Evolutionary conservation across 2,113 vertebrate genomes (phyloP).

Genomic region (Cheilinus undulatus): DNA sequence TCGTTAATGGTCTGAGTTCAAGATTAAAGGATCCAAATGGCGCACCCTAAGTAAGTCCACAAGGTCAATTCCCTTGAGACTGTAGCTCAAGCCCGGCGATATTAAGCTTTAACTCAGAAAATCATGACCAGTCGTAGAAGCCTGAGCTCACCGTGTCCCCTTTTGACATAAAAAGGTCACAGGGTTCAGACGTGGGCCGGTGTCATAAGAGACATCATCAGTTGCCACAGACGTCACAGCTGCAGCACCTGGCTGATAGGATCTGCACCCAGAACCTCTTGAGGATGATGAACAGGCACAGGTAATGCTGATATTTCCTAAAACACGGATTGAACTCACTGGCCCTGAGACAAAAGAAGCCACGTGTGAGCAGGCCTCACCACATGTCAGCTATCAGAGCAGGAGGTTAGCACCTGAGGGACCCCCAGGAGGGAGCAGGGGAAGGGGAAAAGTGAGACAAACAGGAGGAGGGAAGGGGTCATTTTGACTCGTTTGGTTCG

Average conservation of each 20-base stretch:
- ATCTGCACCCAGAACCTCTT: conserved; percentile 33
- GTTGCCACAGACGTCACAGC: conserved; percentile 54
- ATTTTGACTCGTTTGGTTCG: conserved; percentile 54
- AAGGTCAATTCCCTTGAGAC: conserved; percentile 58
- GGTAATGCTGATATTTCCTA: conserved; percentile 47
- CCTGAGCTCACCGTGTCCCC: conserved; percentile 29
- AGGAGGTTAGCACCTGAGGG: conserved; percentile 58
- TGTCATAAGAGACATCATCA: conserved; percentile 49
- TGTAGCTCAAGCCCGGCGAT: conserved; percentile 51
- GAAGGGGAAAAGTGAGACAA: not conserved
- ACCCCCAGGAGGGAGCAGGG: conserved; percentile 21
- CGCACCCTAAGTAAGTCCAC: conserved; percentile 56
- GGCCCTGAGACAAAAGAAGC: conserved; percentile 61
- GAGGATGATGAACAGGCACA: conserved; percentile 52
- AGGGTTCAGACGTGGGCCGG: conserved; percentile 43
- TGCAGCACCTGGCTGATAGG: conserved; percentile 44
- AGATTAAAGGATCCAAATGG: conserved; percentile 72
- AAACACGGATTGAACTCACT: conserved; percentile 30
- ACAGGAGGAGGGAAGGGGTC: not conserved
- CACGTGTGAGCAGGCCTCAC: conserved; percentile 41
- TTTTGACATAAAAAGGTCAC: conserved; percentile 34
- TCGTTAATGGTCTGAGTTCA: conserved; percentile 73
- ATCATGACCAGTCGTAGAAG: conserved; percentile 51
- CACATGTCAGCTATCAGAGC: conserved; percentile 56
- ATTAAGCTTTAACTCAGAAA: conserved; percentile 58